Conservation (phyloP, 2,113 vertebrate species). For the Dipodomys stephensi region DNA sequence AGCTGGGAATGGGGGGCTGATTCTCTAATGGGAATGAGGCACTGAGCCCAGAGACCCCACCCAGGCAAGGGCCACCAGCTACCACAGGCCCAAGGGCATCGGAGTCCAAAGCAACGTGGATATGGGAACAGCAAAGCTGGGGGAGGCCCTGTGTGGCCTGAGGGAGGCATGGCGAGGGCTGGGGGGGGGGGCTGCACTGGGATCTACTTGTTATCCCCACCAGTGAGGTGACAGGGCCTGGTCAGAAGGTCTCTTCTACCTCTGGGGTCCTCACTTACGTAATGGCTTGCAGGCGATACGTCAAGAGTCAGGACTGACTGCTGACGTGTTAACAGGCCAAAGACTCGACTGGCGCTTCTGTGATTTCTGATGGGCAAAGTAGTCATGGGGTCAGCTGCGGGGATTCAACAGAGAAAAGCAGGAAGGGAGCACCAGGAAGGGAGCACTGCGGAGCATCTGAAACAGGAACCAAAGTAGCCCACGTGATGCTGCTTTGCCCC, state of each 20-base stretch:
- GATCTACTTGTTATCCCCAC: not conserved
- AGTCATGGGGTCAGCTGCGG: not conserved
- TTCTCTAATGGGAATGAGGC: not conserved
- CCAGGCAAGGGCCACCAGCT: not conserved
- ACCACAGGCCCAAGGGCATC: not conserved
- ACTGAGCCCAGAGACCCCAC: not conserved
- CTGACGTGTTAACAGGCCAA: too few species aligned
- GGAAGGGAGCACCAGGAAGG: not conserved
- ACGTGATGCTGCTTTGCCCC: not conserved
- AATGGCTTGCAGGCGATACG: not conserved
- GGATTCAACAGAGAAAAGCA: not conserved
- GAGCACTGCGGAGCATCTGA: not conserved
- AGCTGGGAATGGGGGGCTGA: not conserved
- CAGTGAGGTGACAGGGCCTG: not conserved
- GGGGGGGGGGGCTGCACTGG: not conserved
- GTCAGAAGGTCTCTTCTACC: not conserved
- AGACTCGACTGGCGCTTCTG: not conserved
- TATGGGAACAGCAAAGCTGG: not conserved
- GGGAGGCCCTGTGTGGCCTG: accelerated
- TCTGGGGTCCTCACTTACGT: not conserved
- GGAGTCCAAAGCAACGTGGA: accelerated
- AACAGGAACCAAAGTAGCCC: not conserved
- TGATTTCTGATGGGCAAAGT: not conserved
- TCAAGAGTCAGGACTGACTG: not conserved
- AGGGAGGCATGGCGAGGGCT: accelerated